Base-by-base conservation (phyloP, 2,888 invertebrate genomes). In the Diplolepis rosae region DNA sequence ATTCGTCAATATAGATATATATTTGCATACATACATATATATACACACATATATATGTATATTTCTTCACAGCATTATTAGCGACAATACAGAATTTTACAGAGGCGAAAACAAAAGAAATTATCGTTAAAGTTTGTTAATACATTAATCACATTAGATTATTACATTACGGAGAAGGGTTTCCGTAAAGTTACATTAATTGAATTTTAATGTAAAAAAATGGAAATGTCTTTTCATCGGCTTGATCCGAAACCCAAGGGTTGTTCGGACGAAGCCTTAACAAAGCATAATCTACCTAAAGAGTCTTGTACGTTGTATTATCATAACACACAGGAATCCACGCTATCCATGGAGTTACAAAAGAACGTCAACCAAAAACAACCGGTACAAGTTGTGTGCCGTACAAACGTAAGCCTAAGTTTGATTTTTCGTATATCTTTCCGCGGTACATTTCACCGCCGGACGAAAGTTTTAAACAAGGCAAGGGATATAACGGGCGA, bases 71-170 rank as follows among this genome's bases (percentile, higher is more conserved):
- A 86, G 83, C 84, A 82, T 86, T 84, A 86, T 84, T 86, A 87
- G 84, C 83, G 80, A 82, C 80, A 80, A 84, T 87, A 85, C 84
- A 87, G 84, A 86, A 86, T 83, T 84, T 84, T 82, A 84, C 83
- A 85, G 74, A 80, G 79, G 80, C 77, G 73, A 77, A 79, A 78
- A 72, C 77, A 77, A 79, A 72, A 73, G 74, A 80, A 78, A 71
- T 80, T 80, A 79, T 82, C 70, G 76, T 80, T n/a, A 78, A 83
- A 82, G 77, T 80, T 81, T 79, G 84, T 87, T 87, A 87, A 87
- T 87, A 84, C 82, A 87, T 86, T 87, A 85, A 85, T 85, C 76
- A 83, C 81, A 83, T 82, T 84, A 84, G 73, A 77, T 80, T 80
- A 81, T 77, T 78, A 78, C 77, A 77, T 56, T 72, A 76, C 66